phyloP scores from a whole-genome alignment of 2,888 invertebrate species.

The Leucophora obtusa region DNA sequence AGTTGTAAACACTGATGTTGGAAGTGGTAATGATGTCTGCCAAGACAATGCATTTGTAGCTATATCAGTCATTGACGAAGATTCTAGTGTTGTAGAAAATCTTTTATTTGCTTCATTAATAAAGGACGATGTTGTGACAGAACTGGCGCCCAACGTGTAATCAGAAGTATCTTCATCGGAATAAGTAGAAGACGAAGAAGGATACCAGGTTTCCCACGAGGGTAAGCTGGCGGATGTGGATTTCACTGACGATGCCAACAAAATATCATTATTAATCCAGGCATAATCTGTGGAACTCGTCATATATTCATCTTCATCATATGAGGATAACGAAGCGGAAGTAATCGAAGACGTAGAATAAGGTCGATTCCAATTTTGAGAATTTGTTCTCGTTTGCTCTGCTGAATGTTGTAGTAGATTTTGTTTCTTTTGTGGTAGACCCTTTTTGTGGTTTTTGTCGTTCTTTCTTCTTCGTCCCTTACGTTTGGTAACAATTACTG shows the following conservation, averaged over 20 bases:
- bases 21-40: conserved; percentile 62
- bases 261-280: conserved; percentile 45
- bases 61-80: conserved; percentile 41
- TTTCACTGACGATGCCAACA: conserved; percentile 25
- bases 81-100: conserved; percentile 54
- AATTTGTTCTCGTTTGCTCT: not conserved
- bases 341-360: not conserved
- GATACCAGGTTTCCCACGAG: conserved; percentile 56
- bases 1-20: conserved; percentile 46
- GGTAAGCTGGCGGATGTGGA: conserved; percentile 56
- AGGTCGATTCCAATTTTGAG: not conserved
- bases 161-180: conserved; percentile 25
- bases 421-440: conserved; percentile 23
- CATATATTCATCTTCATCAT: conserved; percentile 29
- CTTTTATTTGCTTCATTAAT: conserved; percentile 22
- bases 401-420: conserved; percentile 17
- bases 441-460: conserved; percentile 62
- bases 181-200: conserved; percentile 32
- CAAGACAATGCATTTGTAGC: conserved; percentile 31
- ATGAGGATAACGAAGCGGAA: not conserved
- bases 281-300: conserved; percentile 50
- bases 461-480: conserved; percentile 75
- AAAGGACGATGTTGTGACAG: not conserved
- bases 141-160: conserved; percentile 4
- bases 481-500: conserved; percentile 71